Conservation (phyloP, 1,140 invertebrate genomes). For the Arion vulgaris region DNA sequence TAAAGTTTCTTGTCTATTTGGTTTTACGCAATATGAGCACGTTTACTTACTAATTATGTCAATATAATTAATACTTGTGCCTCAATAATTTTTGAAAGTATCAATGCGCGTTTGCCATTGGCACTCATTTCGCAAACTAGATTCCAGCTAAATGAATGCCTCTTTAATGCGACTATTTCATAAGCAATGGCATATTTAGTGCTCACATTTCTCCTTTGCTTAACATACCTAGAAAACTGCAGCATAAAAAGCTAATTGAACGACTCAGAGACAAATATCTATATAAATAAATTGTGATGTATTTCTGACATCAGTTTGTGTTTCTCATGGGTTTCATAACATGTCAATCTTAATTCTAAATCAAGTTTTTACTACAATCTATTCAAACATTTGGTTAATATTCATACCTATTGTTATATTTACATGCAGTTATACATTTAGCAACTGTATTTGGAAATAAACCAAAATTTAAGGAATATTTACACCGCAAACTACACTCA, state of each 20-base stretch:
- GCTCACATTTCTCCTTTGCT: neutral
- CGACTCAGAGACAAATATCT: neutral
- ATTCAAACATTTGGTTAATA: neutral
- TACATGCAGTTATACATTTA: neutral
- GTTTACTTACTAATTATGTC: neutral
- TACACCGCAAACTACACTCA: neutral
- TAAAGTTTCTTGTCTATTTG: neutral
- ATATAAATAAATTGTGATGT: neutral
- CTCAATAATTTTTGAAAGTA: neutral
- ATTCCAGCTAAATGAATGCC: neutral
- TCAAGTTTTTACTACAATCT: neutral
- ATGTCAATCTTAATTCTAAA: neutral
- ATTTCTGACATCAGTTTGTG: neutral
- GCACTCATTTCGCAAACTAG: conserved; percentile 11
- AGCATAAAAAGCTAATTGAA: neutral
- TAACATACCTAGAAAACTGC: neutral
- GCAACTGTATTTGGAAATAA: neutral
- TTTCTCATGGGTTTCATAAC: conserved; percentile 9
- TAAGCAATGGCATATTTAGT: neutral
- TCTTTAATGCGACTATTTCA: neutral
- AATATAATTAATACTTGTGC: neutral
- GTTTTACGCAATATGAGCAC: neutral
- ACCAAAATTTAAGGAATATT: neutral
- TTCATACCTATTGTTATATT: neutral
- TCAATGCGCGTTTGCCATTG: neutral